Evolutionary conservation across 2,113 vertebrate species (phyloP), one percentile per base, ranked within the genome.

Genomic region (Pollimyrus isidori): DNA sequence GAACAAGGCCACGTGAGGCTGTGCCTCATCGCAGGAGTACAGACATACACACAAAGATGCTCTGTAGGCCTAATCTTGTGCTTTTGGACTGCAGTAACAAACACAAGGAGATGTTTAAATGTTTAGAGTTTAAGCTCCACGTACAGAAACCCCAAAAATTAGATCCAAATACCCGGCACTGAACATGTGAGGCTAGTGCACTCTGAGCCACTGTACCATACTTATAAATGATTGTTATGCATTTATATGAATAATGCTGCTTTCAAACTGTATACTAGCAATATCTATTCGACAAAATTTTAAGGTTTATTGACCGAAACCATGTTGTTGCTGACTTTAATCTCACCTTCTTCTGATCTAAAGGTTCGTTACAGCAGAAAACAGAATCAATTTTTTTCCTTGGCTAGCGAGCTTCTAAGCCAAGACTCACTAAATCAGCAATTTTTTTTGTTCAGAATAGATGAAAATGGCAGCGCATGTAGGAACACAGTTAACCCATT

Each of bases 281-380:
- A 80, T 11, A 35, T 80, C 73, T 35, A 2, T 80, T 80, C 15
- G 39, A 42, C 42, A 4, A 42, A 80, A 80, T 80, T 80, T 42
- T 19, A 80, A 7, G 73, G 30, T 80, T 80, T 80, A 80, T 80
- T 80, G 35, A 80, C 73, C 4, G 30, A 42, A 80, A 80, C 35
- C 73, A 42, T 80, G 73, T 80, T 80, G 73, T 80, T 80, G 30
- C 73, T 80, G 73, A 80, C 73, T 80, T 80, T 80, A 80, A 80
- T 80, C 73, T 80, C 30, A 80, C 73, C 73, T 80, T 42, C 17
- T 80, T 42, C 73, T 80, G 30, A 80, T 80, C 35, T 80, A 42
- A 80, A 80, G 73, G 30, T 80, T 80, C 35, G 35, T 80, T 80
- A 80, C 73, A 80, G 73, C 73, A 80, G 35, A 80, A 42, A 35